Evolutionary conservation across 2,888 invertebrate species (phyloP).

Genomic region (Marronus borbonicus): DNA sequence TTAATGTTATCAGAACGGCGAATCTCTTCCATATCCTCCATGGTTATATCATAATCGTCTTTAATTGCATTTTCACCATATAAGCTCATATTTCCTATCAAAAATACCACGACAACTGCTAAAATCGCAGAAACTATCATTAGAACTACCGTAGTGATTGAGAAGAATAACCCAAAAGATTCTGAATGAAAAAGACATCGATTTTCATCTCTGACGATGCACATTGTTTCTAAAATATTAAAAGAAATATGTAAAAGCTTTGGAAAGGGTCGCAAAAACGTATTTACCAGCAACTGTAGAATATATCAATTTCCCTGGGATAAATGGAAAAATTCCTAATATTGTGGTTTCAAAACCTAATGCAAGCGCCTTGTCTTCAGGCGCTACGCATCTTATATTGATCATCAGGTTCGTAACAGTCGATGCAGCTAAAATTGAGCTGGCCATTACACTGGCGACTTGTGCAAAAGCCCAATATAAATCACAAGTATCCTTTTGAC

Average conservation of each 20-base stretch:
- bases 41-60: constrained; percentile 12
- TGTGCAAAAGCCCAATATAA: constrained; percentile 71
- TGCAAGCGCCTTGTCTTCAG: constrained; percentile 76
- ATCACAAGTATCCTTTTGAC: constrained; percentile 71
- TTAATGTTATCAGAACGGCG: neutral
- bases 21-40: constrained; percentile 13
- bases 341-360: constrained; percentile 74
- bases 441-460: constrained; percentile 61
- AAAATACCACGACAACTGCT: constrained; percentile 57
- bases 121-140: constrained; percentile 59
- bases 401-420: constrained; percentile 73
- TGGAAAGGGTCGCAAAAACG: constrained; percentile 1
- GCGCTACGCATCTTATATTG: constrained; percentile 73
- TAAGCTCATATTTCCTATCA: constrained; percentile 55
- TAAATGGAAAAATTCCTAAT: constrained; percentile 73
- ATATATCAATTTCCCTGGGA: constrained; percentile 78
- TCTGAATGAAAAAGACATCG: constrained; percentile 62
- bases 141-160: constrained; percentile 60
- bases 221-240: constrained; percentile 59
- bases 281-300: constrained; percentile 73
- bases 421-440: constrained; percentile 66
- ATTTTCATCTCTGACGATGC: constrained; percentile 56
- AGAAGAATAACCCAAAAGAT: constrained; percentile 60
- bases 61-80: constrained; percentile 51
- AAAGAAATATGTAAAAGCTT: constrained; percentile 47